Evolutionary conservation across 1,140 invertebrate species (phyloP).

Genomic region (Ceratina calcarata): DNA sequence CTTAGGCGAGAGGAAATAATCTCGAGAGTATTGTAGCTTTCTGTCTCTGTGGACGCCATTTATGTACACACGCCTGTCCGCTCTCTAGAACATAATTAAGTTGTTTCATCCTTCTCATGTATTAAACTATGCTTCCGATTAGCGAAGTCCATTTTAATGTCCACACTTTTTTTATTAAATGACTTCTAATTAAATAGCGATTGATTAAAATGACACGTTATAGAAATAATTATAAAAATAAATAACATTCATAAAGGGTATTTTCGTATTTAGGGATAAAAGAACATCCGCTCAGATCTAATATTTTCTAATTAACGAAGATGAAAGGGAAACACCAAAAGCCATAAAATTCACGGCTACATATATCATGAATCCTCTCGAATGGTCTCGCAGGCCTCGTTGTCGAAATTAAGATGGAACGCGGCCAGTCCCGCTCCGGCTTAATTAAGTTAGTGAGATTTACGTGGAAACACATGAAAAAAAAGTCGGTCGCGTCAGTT

Average conservation of each 20-base stretch:
- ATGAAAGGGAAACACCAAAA: constrained; percentile 6
- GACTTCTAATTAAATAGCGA: no score
- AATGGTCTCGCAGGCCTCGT: not conserved
- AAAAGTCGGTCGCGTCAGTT: not conserved
- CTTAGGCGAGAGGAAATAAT: constrained; percentile 30
- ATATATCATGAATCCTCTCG: not conserved
- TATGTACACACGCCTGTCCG: constrained; percentile 4
- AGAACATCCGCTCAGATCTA: not conserved
- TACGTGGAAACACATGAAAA: constrained; percentile 12
- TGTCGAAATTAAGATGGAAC: constrained; percentile 33
- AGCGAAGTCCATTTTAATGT: no score
- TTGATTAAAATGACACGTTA: no score
- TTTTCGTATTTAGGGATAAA: no score
- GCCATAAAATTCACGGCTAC: constrained; percentile 3
- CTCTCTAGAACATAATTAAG: not conserved
- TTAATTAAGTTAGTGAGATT: constrained; percentile 18
- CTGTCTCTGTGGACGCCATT: not conserved
- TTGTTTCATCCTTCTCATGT: no score
- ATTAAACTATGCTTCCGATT: no score
- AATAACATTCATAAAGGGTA: no score
- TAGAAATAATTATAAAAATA: no score
- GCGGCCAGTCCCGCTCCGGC: not conserved
- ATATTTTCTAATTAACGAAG: constrained; percentile 15
- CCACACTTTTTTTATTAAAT: no score
- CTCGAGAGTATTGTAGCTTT: constrained; percentile 6